Conservation (phyloP, 2,113 vertebrate species). For the Tinamus guttatus region DNA sequence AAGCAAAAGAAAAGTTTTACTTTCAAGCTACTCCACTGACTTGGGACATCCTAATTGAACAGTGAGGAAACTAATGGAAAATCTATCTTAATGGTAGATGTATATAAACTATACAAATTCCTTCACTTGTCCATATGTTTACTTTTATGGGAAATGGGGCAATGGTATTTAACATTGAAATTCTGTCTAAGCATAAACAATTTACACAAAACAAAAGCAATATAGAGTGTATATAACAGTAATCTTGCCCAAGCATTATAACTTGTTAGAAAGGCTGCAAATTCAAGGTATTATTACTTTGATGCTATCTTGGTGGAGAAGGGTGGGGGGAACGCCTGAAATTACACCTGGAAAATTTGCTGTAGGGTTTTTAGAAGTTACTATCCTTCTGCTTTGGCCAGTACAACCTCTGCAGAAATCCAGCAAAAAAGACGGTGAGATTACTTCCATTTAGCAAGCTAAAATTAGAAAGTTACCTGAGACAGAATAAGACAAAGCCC, state of each 20-base stretch:
- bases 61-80: not conserved
- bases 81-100: not conserved
- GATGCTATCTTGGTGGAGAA: not conserved
- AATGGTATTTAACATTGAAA: not conserved
- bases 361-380: not conserved
- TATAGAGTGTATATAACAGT: not conserved
- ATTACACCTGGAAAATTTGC: not conserved
- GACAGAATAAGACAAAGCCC: not conserved
- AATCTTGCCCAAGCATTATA: not conserved
- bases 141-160: not conserved
- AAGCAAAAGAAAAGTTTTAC: not conserved
- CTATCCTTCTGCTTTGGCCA: not conserved
- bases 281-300: conserved; percentile 1
- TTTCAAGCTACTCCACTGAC: not conserved
- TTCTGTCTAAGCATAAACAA: not conserved
- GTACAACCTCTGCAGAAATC: not conserved
- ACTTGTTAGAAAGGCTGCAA: not conserved
- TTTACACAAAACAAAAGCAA: not conserved
- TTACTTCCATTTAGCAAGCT: not conserved
- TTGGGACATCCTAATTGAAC: not conserved
- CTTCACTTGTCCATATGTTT: not conserved
- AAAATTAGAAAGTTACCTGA: conserved; percentile 1
- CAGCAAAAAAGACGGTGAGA: not conserved
- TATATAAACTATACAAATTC: not conserved
- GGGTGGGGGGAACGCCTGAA: not conserved